Evolutionary conservation across 2,113 vertebrate species (phyloP).

Genomic region (Serinus canaria): DNA sequence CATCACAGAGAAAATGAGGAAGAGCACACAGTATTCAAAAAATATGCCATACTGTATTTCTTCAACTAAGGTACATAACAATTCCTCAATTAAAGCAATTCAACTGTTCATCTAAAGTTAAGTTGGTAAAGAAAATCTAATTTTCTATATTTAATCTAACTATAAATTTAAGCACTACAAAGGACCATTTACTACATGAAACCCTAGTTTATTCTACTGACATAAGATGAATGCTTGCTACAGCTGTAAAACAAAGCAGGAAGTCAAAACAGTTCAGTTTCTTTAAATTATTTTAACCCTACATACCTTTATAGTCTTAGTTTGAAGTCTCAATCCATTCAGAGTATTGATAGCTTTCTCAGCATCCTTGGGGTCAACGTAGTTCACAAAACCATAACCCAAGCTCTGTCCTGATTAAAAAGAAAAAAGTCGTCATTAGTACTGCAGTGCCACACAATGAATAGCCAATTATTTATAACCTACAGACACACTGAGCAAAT

Average conservation of each 20-base stretch:
- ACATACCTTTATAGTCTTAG: constrained; percentile 98
- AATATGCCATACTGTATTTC: background rate
- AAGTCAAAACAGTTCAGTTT: background rate
- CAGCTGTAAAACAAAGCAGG: background rate
- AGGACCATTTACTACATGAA: background rate
- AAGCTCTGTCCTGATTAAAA: constrained; percentile 89
- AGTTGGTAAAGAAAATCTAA: background rate
- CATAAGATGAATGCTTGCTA: background rate
- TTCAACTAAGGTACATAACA: background rate
- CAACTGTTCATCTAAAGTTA: background rate
- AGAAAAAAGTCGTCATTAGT: constrained; percentile 13
- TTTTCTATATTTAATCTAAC: background rate
- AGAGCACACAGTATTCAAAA: too few relatives aligned
- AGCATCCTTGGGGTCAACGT: constrained; percentile 94
- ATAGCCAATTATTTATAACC: background rate
- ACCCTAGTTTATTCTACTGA: background rate
- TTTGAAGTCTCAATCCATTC: constrained; percentile 97
- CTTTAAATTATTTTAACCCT: background rate
- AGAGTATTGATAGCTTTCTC: constrained; percentile 98
- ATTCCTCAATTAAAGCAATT: background rate
- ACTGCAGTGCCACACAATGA: background rate
- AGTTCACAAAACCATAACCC: constrained; percentile 99
- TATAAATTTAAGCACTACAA: background rate
- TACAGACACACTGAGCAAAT: background rate
- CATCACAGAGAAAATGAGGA: background rate